A percentile compares a stretch with the other conserved stretches of the same genome.
Evolutionary conservation across 2,797 vertebrate species (phyloP).

Genomic region (Sphenodon punctatus): DNA sequence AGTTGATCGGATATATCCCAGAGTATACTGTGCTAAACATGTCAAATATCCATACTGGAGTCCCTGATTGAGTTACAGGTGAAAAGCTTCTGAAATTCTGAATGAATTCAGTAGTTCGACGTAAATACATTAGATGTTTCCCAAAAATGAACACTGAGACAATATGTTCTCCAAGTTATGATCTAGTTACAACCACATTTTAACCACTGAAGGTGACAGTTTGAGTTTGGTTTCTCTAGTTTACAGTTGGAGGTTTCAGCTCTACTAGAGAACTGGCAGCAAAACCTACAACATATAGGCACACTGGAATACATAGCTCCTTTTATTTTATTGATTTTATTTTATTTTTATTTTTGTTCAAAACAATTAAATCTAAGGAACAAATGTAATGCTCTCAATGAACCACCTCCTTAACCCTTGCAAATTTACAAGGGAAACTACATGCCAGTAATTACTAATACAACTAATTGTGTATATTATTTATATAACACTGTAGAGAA

Average conservation of each 20-base stretch:
- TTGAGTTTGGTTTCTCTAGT: background rate
- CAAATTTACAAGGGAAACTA: too few species aligned
- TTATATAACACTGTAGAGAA: too few species aligned
- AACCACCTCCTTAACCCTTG: too few species aligned
- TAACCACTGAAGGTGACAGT: background rate
- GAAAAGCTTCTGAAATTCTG: conserved; percentile 30
- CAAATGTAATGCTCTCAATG: too few species aligned
- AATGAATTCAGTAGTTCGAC: conserved; percentile 19
- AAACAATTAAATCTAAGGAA: too few species aligned
- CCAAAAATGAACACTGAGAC: conserved; percentile 20
- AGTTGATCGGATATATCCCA: background rate
- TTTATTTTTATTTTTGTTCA: too few species aligned
- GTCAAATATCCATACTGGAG: conserved; percentile 1
- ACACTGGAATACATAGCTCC: too few species aligned
- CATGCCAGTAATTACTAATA: too few species aligned
- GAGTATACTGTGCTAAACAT: background rate
- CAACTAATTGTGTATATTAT: too few species aligned
- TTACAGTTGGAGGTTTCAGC: background rate
- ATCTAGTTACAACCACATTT: background rate
- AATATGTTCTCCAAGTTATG: background rate
- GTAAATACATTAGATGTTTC: conserved; percentile 36
- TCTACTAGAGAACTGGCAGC: too few species aligned
- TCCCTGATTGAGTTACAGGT: conserved; percentile 30
- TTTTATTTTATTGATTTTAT: too few species aligned
- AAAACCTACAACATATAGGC: too few species aligned